Conservation (phyloP, 2,888 invertebrate species). For the Drosophila incognita region DNA sequence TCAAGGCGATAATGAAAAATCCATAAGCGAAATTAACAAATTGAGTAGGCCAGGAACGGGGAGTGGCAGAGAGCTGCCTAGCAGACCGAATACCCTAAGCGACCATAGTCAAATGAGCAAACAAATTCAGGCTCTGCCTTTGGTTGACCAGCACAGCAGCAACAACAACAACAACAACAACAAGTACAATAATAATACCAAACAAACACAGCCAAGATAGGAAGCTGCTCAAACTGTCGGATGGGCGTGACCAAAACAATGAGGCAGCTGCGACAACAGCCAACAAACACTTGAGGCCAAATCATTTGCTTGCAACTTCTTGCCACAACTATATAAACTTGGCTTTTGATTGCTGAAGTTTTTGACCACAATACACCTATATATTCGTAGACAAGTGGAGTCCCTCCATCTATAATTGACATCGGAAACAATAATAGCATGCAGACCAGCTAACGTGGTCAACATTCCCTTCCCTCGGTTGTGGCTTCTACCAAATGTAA, state of each 20-base stretch:
- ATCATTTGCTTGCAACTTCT: slow-evolving; percentile 30
- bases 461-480: too few species aligned
- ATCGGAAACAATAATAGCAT: too few species aligned
- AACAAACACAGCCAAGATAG: slow-evolving; percentile 45
- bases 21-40: slow-evolving; percentile 75
- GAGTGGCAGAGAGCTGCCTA: neutral
- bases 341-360: slow-evolving; percentile 55
- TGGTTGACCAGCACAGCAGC: slow-evolving; percentile 31
- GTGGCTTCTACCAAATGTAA: slow-evolving; percentile 54
- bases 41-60: slow-evolving; percentile 54
- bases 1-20: slow-evolving; percentile 41
- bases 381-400: neutral
- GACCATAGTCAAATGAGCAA: slow-evolving; percentile 51
- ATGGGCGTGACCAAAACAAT: slow-evolving; percentile 42
- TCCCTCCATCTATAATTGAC: too few species aligned
- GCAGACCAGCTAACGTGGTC: too few species aligned
- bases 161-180: slow-evolving; percentile 10
- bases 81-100: slow-evolving; percentile 1
- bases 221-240: slow-evolving; percentile 48
- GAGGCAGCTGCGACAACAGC: slow-evolving; percentile 44
- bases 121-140: slow-evolving; percentile 35
- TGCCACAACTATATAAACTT: slow-evolving; percentile 24
- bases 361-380: slow-evolving; percentile 6
- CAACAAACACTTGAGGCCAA: slow-evolving; percentile 28
- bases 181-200: slow-evolving; percentile 10